Evolutionary conservation across 1,140 invertebrate species (phyloP), one percentile per base, ranked within the genome.

Genomic region (Wiebesia pumilae): DNA sequence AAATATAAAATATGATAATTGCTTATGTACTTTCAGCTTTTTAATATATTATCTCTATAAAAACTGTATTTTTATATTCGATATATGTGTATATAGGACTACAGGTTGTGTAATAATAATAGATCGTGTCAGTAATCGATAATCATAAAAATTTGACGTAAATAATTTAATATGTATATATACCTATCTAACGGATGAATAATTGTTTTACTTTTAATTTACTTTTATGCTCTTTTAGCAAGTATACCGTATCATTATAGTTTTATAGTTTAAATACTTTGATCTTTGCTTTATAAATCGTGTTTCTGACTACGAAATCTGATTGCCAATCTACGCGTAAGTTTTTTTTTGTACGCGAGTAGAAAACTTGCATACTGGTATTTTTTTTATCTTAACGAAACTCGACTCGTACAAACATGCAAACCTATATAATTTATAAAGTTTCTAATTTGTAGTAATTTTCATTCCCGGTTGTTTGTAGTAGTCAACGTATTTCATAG

Each of bases 391-490:
- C 30, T 35, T 51, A 40, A 83, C 27, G 27, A 80, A 80, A 80
- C 24, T 84, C 10, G 33, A 75, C 12, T 33, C 7, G 27, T 85
- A 73, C n/a, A 62, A 58, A 73, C 16, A 30, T 85, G n/a, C 35
- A 85, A 84, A 67, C 9, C 12, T 12, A 27, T 9, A 3, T 24
- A 54, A 81, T 62, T 71, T n/a, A 43, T 27, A 40, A 81, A 73
- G 0, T 54, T 81, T 80, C 43, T 81, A 86, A 65, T 86, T 86
- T 86, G 84, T 79, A 86, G 10, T 81, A 86, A 86, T 86, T 77
- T 86, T 86, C n/a, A 19, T 43, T 75, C 54, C 51, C 27, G 33
- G 3, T 4, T 58, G n/a, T 6, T 81, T 33, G 65, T 65, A 51
- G n/a, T 14, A 81, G 38, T 81, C 65, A 35, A 81, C 30, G 4